Evolutionary conservation across 2,797 vertebrate genomes (phyloP).

Genomic region (Lepilemur ruficaudatus): DNA sequence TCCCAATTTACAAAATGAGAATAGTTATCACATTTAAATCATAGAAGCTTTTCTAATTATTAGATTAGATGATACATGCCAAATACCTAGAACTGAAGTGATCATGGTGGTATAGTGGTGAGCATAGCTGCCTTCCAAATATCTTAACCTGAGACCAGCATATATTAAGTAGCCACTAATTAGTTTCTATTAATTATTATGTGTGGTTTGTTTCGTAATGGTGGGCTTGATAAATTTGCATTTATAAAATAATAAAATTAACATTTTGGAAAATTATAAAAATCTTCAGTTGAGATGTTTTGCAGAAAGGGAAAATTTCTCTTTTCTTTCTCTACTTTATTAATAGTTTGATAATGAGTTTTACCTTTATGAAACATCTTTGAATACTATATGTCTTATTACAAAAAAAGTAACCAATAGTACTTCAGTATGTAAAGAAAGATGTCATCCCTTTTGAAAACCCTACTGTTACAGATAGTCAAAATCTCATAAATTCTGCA

Average conservation of each 20-base stretch:
- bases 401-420: background rate
- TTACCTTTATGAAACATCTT: background rate
- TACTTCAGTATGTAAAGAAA: conserved; percentile 10
- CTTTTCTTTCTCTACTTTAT: background rate
- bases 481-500: background rate
- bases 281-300: background rate
- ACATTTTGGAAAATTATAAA: background rate
- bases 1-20: background rate
- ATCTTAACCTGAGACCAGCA: background rate
- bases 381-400: background rate
- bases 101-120: conserved; percentile 87
- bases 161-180: conserved; percentile 8
- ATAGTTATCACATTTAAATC: background rate
- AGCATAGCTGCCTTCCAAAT: conserved; percentile 87
- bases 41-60: background rate
- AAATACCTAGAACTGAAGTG: conserved; percentile 4
- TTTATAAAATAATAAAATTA: background rate
- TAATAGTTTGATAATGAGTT: background rate
- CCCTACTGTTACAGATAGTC: background rate
- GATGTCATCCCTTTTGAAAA: background rate
- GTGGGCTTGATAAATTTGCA: background rate
- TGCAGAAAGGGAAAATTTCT: background rate
- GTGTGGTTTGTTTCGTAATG: background rate
- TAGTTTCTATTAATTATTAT: background rate
- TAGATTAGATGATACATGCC: background rate